These are phyloP conservation scores for Podotricha telesiphe DNA, from an alignment of 2,888 invertebrate species.

Conservation along the genomic window DNA sequence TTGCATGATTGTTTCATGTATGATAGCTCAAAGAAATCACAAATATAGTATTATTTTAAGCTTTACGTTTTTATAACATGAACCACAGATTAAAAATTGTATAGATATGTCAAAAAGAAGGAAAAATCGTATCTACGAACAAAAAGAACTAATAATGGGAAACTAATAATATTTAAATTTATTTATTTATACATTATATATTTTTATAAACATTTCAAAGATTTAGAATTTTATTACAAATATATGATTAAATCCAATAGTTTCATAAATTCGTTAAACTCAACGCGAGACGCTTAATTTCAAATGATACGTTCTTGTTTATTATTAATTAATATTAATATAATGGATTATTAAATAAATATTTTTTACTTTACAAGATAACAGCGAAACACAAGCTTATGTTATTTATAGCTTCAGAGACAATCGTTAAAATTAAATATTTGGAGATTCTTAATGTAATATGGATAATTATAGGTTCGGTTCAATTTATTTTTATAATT, in stretches of 20 bases:
- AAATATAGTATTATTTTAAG: too few species aligned
- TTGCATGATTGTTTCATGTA: too few species aligned
- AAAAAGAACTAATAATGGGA: background rate
- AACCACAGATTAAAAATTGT: background rate
- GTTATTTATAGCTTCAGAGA: constrained; percentile 4
- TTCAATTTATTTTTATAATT: too few species aligned
- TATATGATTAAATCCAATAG: background rate
- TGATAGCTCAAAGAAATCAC: too few species aligned
- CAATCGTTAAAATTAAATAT: too few species aligned
- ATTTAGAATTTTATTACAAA: constrained; percentile 10
- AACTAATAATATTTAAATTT: constrained; percentile 9
- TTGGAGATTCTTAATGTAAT: too few species aligned
- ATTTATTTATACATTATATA: background rate
- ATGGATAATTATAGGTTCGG: too few species aligned
- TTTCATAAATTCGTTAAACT: constrained; percentile 47
- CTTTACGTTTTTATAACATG: too few species aligned
- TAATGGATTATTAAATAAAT: constrained; percentile 50
- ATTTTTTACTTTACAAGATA: constrained; percentile 55
- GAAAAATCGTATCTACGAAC: background rate
- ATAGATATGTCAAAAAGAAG: background rate
- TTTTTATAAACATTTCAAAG: background rate
- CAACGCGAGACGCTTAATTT: constrained; percentile 40
- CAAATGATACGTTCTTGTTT: constrained; percentile 26
- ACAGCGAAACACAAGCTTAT: constrained; percentile 50
- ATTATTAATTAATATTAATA: constrained; percentile 44